phyloP scores from a whole-genome alignment of 2,797 vertebrate species.

The Bovichtus variegatus region DNA sequence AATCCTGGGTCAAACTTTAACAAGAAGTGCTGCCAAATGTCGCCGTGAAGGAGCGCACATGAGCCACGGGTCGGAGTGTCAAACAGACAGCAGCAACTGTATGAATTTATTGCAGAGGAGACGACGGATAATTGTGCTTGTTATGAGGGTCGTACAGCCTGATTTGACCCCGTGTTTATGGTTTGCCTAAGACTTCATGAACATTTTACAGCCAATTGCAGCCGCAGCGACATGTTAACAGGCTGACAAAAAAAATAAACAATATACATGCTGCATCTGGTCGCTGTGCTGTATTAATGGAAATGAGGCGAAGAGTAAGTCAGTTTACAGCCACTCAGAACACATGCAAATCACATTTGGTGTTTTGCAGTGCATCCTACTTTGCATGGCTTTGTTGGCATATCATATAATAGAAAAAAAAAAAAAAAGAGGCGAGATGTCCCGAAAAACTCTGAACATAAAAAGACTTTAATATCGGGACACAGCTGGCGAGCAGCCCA shows the following conservation, averaged over 20 bases:
- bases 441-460: conserved; percentile 54
- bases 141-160: conserved; percentile 63
- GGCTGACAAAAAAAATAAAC: conserved; percentile 38
- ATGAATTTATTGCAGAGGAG: conserved; percentile 48
- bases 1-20: conserved; percentile 70
- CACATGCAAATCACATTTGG: conserved; percentile 8
- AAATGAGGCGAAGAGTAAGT: conserved; percentile 1
- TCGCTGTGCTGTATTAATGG: conserved; percentile 5
- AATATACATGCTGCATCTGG: conserved; percentile 33
- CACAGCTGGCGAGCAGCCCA: conserved; percentile 54
- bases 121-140: conserved; percentile 55
- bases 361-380: background rate
- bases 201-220: conserved; percentile 64
- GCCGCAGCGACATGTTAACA: conserved; percentile 43
- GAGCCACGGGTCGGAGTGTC: conserved; percentile 31
- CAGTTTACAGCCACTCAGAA: background rate
- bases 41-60: conserved; percentile 13
- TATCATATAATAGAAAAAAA: conserved; percentile 5
- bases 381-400: conserved; percentile 17
- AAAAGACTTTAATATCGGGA: conserved; percentile 70
- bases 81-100: conserved; percentile 23
- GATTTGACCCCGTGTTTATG: conserved; percentile 68
- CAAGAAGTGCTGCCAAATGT: conserved; percentile 63
- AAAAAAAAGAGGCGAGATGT: conserved; percentile 26
- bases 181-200: conserved; percentile 72